phyloP scores from a whole-genome alignment of 2,113 vertebrate genomes.

The Ctenodactylus gundi region DNA sequence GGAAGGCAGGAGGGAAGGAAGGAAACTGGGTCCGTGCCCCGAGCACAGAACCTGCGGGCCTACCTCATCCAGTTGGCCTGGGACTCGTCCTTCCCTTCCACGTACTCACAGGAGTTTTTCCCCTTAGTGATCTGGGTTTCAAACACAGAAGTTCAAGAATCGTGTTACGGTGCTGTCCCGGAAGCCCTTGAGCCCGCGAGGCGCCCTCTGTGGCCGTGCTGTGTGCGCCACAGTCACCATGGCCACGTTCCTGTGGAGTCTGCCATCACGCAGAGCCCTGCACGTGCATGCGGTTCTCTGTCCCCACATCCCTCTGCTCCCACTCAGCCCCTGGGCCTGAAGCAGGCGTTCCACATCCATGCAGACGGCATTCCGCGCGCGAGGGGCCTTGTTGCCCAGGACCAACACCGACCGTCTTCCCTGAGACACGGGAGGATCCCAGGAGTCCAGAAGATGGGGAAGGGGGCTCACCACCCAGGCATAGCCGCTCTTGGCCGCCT shows the following conservation, averaged over 20 bases:
- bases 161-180: not conserved
- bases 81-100: slow-evolving; percentile 84
- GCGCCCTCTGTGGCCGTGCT: not conserved
- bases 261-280: too few species aligned
- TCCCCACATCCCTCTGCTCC: not conserved
- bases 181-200: not conserved
- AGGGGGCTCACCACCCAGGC: slow-evolving; percentile 88
- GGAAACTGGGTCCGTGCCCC: rapidly evolving
- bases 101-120: slow-evolving; percentile 84
- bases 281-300: not conserved
- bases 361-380: not conserved
- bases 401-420: too few species aligned
- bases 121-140: slow-evolving; percentile 84
- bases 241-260: not conserved
- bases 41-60: not conserved
- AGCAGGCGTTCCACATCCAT: not conserved
- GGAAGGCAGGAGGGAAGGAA: not conserved
- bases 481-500: slow-evolving; percentile 84
- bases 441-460: not conserved
- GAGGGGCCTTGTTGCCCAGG: not conserved
- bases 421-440: not conserved
- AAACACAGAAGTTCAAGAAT: not conserved
- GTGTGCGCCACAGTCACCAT: rapidly evolving
- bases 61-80: slow-evolving; percentile 92
- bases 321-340: not conserved